These are phyloP conservation scores for Cryptus viduatorius DNA, from an alignment of 2,888 invertebrate genomes.

Conservation along the genomic window DNA sequence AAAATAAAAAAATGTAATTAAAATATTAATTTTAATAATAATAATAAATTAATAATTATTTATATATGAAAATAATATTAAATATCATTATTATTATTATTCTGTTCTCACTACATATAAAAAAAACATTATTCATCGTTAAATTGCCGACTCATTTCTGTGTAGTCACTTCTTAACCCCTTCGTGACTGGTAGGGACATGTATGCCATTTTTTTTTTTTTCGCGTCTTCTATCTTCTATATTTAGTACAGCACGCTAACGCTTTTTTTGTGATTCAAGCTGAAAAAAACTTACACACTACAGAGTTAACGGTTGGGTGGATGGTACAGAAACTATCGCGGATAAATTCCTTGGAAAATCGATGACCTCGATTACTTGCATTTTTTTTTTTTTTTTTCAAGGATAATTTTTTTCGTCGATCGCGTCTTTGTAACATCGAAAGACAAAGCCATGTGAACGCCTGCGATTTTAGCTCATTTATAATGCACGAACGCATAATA, in stretches of 20 bases:
- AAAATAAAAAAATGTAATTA: too few species aligned
- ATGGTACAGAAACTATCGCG: not conserved
- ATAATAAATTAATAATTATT: too few species aligned
- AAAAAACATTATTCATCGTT: too few species aligned
- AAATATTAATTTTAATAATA: too few species aligned
- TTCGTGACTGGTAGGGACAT: not conserved
- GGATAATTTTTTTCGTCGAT: not conserved
- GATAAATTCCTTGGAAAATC: not conserved
- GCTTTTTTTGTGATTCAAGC: not conserved
- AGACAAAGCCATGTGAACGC: not conserved
- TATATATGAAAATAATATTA: too few species aligned
- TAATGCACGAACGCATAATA: too few species aligned
- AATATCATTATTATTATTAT: too few species aligned
- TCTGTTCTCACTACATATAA: too few species aligned
- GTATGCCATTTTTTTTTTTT: not conserved
- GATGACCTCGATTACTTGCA: constrained; percentile 1
- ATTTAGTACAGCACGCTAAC: not conserved
- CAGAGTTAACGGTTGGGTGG: not conserved
- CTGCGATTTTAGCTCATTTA: not conserved
- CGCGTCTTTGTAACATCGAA: not conserved
- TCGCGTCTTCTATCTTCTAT: not conserved
- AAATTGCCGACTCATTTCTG: too few species aligned
- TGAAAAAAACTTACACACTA: not conserved
- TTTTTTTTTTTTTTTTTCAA: not conserved
- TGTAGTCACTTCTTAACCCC: too few species aligned